Base-by-base conservation (phyloP, 2,797 vertebrate genomes). In the Morelia viridis region DNA sequence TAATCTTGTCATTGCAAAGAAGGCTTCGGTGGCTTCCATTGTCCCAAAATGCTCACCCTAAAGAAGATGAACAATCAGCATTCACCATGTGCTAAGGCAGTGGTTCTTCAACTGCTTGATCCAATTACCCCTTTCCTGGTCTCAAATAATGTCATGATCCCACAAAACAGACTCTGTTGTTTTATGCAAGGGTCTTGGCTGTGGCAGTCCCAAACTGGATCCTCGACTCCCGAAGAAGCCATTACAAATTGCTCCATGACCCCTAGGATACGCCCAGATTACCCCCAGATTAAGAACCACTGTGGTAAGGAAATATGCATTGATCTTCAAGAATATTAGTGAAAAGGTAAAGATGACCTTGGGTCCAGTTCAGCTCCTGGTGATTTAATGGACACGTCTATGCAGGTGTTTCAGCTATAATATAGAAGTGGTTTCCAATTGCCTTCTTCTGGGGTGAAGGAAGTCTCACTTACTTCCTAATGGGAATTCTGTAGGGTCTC, bases 11-110 rank as follows among this genome's bases (percentile, higher is more conserved):
- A 99, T 99, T 0, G 99, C 99, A 96, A 99, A 99, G 95, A 99
- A 99, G 50, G 99, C 99, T 96, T 99, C 99, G 0, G 99, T 99
- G 85, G 99, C 99, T 97, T 99, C 99, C 0, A 98, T 98, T 93
- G 99, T 99, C 96, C 99, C 99, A 58, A 99, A 99, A 95, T 99
- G 98, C 89, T 99, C 99, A 86, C 99, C 99, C 99, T 99, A 91
- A 24, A 94, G 90, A 87, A 0, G 91, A 94, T n/a, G 90, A 0
- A 19, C 10, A 89, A 87, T 71, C 11, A 68, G 91, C 31, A 65
- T 50, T 0, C 35, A 35, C 0, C 5, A 65, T 94, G 58, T 17
- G 58, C 62, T 41, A 90, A 41, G 2, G 12, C 62, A 8, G 26
- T 3, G 9, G 24, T 10, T 26, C 28, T 71, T 8, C 68, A 35